Conservation (phyloP, 2,888 invertebrate species). For the Caenorhabditis sp. region DNA sequence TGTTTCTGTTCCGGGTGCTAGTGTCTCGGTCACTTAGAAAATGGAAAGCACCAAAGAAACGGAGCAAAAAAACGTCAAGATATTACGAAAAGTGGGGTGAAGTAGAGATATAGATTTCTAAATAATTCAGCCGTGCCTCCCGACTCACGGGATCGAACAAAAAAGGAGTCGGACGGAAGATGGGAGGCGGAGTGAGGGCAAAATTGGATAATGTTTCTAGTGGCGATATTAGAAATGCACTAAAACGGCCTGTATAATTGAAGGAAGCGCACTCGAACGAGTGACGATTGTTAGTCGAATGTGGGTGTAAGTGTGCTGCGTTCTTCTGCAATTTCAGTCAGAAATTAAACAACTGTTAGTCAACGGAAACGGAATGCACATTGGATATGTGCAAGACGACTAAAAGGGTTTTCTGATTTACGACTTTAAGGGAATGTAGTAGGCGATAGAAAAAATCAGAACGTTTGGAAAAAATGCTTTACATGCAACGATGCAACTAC, state of each 20-base stretch:
- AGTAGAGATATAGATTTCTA: slow-evolving; percentile 9
- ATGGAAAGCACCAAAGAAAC: no score
- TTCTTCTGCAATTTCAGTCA: slow-evolving; percentile 47
- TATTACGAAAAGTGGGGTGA: slow-evolving; percentile 8
- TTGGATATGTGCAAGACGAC: slow-evolving; percentile 2
- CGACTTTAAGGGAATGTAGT: background rate
- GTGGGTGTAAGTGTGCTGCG: slow-evolving; percentile 6
- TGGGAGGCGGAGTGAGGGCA: background rate
- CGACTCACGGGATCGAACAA: background rate
- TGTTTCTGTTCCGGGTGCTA: no score
- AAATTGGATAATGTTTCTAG: slow-evolving; percentile 53
- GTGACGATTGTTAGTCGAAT: slow-evolving; percentile 30
- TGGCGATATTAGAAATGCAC: slow-evolving; percentile 58
- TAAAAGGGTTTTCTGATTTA: background rate
- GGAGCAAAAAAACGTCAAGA: no score
- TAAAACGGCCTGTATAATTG: slow-evolving; percentile 41
- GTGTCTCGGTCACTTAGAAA: no score
- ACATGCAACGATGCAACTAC: no score
- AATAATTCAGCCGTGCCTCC: slow-evolving; percentile 1
- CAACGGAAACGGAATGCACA: background rate
- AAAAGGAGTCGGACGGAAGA: background rate
- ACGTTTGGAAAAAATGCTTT: background rate
- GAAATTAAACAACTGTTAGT: slow-evolving; percentile 20
- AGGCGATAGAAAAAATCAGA: background rate
- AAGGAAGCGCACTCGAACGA: no score